Evolutionary conservation across 2,113 vertebrate genomes (phyloP), one percentile per base, ranked within the genome.

Genomic region (Vidua macroura): DNA sequence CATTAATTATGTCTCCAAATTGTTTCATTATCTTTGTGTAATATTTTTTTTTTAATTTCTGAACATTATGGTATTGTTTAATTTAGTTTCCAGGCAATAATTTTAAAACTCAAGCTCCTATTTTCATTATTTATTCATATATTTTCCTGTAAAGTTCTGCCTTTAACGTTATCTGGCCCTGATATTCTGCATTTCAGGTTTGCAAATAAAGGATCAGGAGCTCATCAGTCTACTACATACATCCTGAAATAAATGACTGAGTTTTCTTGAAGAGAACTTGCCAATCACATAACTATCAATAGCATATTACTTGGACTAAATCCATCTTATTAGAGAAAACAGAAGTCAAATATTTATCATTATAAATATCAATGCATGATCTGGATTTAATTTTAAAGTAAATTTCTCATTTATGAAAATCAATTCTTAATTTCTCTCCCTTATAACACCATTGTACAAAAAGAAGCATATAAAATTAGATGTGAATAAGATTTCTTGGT

Each of bases 1-100:
- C 27, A 88, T 95, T 95, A 91, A 81, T n/a, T n/a, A n/a, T n/a
- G n/a, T n/a, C 35, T 95, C 37, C 39, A 82, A 91, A 89, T 94
- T 93, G 15, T 94, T 96, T 94, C 72, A 95, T 94, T 90, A 76
- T 18, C 41, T 30, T 55, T 43, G 15, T 37, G 63, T n/a, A 20
- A 35, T 76, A 59, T 83, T 93, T 35, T 35, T 35, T 92, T 92
- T 22, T 2, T 21, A 41, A 70, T 79, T 49, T 67, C 6, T 79
- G 30, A 92, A 53, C 6, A 67, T 17, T 56, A 81, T 49, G 25
- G 46, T 64, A 66, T 21, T 69, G 14, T 78, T 62, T 51, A 90
- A 92, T 33, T 30, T 69, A 35, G 15, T 69, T 92, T 67, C 51
- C 49, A 43, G 15, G n/a, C 4, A 58, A 72, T 77, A 19, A 66